Conservation (phyloP, 2,888 invertebrate genomes). For the Celastrina argiolus region DNA sequence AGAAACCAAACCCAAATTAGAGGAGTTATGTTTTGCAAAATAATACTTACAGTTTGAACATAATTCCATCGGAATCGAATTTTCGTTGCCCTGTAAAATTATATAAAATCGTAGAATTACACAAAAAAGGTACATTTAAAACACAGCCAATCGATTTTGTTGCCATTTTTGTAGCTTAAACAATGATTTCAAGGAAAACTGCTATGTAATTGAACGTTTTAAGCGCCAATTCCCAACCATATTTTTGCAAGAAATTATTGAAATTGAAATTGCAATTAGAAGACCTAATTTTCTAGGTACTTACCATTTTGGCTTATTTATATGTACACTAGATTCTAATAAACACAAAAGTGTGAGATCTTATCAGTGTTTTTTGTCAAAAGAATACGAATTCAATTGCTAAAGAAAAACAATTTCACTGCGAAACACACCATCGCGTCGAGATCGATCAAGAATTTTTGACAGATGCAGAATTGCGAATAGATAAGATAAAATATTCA, state of each 20-base stretch:
- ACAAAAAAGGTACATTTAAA: neutral
- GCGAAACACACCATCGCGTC: constrained; percentile 39
- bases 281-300: constrained; percentile 18
- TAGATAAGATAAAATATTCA: neutral
- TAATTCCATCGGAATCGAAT: constrained; percentile 96
- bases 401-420: constrained; percentile 29
- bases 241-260: constrained; percentile 1
- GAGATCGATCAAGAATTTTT: constrained; percentile 45
- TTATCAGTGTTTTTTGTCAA: constrained; percentile 16
- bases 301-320: constrained; percentile 33
- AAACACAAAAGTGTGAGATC: constrained; percentile 15
- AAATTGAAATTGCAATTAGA: neutral
- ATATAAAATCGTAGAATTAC: constrained; percentile 8
- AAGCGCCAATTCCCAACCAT: constrained; percentile 2
- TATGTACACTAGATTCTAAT: constrained; percentile 23
- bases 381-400: constrained; percentile 26
- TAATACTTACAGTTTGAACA: constrained; percentile 94
- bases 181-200: constrained; percentile 7
- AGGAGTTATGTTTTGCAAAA: constrained; percentile 26
- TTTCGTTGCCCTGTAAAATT: constrained; percentile 92
- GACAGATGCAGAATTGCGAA: constrained; percentile 29
- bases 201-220: constrained; percentile 17
- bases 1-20: constrained; percentile 31
- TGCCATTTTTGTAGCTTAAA: constrained; percentile 16
- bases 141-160: neutral